Conservation (phyloP, 2,113 vertebrate genomes). For the Protomyctophum bolini region DNA sequence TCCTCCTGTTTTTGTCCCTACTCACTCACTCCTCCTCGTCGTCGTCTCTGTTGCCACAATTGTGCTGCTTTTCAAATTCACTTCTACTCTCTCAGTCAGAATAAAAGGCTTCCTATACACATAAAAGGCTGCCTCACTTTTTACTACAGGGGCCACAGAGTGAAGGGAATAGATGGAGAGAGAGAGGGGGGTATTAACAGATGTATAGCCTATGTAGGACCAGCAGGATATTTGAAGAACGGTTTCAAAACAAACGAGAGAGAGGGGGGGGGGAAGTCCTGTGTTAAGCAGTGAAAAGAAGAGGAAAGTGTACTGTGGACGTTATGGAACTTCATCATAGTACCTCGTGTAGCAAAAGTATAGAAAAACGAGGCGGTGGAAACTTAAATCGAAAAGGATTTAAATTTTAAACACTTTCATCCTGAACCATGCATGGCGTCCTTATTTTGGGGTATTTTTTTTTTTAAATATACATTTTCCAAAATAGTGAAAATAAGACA, state of each 20-base stretch:
- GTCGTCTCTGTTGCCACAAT: constrained; percentile 15
- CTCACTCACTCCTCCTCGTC: constrained; percentile 11
- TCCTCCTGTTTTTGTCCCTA: constrained; percentile 8
- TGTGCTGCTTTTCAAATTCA: constrained; percentile 59
- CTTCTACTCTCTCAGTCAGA: constrained; percentile 49
- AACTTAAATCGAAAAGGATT: background rate
- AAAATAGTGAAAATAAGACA: too few species aligned
- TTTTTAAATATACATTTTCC: too few species aligned
- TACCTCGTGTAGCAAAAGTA: background rate
- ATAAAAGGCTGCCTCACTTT: constrained; percentile 44
- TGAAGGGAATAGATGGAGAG: background rate
- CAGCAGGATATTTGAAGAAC: background rate
- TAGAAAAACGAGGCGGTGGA: constrained; percentile 1
- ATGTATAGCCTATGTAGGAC: too few species aligned
- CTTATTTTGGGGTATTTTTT: too few species aligned
- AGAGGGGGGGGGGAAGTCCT: background rate
- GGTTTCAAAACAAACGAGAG: background rate
- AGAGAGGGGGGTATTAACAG: background rate
- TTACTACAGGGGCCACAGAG: constrained; percentile 42
- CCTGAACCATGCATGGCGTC: too few species aligned
- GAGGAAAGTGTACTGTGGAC: background rate
- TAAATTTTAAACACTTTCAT: background rate
- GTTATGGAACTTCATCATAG: background rate
- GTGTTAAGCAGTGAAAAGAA: background rate
- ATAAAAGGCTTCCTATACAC: constrained; percentile 52